Base-by-base conservation (phyloP, 2,113 vertebrate species). In the Pantherophis guttatus region DNA sequence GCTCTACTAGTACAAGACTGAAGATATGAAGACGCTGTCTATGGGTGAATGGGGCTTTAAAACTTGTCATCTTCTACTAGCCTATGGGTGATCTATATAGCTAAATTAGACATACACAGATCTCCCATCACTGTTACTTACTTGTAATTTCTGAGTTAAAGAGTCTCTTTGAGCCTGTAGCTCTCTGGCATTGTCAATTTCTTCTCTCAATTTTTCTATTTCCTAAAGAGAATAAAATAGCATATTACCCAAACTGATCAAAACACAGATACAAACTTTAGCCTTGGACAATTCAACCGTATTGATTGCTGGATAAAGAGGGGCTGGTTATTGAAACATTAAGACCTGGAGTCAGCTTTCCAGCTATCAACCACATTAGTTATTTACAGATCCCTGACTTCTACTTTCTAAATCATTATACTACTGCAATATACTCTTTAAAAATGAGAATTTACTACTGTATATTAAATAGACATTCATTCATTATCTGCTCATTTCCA, bases 191-290 rank as follows among this genome's bases (percentile, higher is more conserved):
- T 98, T 99, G 95, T 99, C 98, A n/a, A 99, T 97, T 97, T 99
- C 99, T 97, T 99, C 98, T 97, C 99, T 99, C 96, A 99, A 94
- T 96, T 98, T 98, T 96, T 99, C 99, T 97, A 99, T 99, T 98
- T 99, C 99, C 99, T 99, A 95, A 94, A 92, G 57, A 95, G 90
- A 95, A 92, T 95, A 94, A 97, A 93, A 93, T 17, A 96, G 75
- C 26, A 90, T 0, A 0, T 93, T 93, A 96, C 4, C 1, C 29
- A 53, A 85, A 26, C 86, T 91, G 86, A 86, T 8, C 52, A 88
- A 0, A 0, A 8, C 23, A 50, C 52, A 94, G 15, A 29, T 93
- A 6, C 8, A 1, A 1, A 54, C 58, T 29, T 90, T 65, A 90
- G 44, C 89, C 33, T 50, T 10, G 21, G 89, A 58, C 44, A 87